Base-by-base conservation (phyloP, 1,140 invertebrate genomes). In the Polypedilum vanderplanki region DNA sequence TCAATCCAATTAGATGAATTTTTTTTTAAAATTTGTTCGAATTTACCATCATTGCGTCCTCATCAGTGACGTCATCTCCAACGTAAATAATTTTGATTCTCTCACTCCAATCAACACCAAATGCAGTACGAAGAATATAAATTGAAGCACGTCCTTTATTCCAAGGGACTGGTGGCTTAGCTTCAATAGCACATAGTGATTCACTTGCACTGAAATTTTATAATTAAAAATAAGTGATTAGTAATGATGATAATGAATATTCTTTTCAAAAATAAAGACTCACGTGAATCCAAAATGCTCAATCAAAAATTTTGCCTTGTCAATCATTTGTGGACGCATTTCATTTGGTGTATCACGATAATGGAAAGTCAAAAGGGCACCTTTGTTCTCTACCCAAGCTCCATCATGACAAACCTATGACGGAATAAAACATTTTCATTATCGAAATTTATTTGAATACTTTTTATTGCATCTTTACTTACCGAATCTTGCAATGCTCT, bases 351-450 rank as follows among this genome's bases (percentile, higher is more conserved):
- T 91, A 82, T 95, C 93, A 4, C 93, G 88, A 83, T 92, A 96
- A 80, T 96, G 94, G 85, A 93, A 95, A 1, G 94, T 95, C 20
- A 96, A 83, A 1, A 95, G 80, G 0, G 93, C 90, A 10, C 93
- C 93, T 83, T 96, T 96, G 80, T 95, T 94, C 80, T 96, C 94
- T 1, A 96, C 93, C 93, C 94, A 96, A 1, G 93, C 93, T 40
- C 94, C 94, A 78, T 95, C 91, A 77, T 85, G 88, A 79, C 93
- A 95, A 8, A 94, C 86, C 87, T 90, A 75, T 67, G 24, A 33
- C 24, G 24, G n/a, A n/a, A n/a, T n/a, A n/a, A n/a, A 33, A 33
- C 5, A 5, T 33, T n/a, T 57, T 46, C n/a, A 57, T n/a, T 40
- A 17, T 33, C 15, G 0, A 75, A 15, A 33, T n/a, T 18, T 17